phyloP scores from a whole-genome alignment of 2,888 invertebrate genomes.

The Philopedon plagiatum region DNA sequence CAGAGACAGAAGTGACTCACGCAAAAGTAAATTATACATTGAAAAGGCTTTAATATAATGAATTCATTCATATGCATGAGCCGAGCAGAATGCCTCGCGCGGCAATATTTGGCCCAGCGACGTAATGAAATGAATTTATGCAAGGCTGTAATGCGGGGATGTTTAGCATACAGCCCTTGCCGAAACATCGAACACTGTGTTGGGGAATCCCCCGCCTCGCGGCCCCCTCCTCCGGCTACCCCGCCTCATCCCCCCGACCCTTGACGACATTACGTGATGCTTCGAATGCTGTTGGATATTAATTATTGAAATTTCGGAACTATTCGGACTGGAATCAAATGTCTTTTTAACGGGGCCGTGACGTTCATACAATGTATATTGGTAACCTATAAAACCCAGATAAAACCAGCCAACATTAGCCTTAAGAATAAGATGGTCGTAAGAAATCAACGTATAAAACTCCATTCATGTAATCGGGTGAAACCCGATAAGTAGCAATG shows the following conservation, averaged over 20 bases:
- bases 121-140: slow-evolving; percentile 78
- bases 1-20: slow-evolving; percentile 74
- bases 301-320: slow-evolving; percentile 23
- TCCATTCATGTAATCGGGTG: no score
- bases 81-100: slow-evolving; percentile 68
- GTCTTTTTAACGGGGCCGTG: not conserved
- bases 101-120: slow-evolving; percentile 74
- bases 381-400: not conserved
- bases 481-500: no score
- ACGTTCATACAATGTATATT: not conserved
- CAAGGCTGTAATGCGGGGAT: slow-evolving; percentile 76
- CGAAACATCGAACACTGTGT: slow-evolving; percentile 67
- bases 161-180: slow-evolving; percentile 77
- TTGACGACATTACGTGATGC: slow-evolving; percentile 48
- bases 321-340: slow-evolving; percentile 9
- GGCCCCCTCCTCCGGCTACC: slow-evolving; percentile 66
- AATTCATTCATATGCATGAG: slow-evolving; percentile 78
- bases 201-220: slow-evolving; percentile 62
- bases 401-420: no score
- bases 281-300: slow-evolving; percentile 45
- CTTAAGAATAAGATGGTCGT: no score
- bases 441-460: no score
- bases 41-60: slow-evolving; percentile 78
- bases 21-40: slow-evolving; percentile 79
- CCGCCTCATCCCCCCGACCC: slow-evolving; percentile 30